phyloP scores from a whole-genome alignment of 2,888 invertebrate genomes.

The Platerodrilus igneus region DNA sequence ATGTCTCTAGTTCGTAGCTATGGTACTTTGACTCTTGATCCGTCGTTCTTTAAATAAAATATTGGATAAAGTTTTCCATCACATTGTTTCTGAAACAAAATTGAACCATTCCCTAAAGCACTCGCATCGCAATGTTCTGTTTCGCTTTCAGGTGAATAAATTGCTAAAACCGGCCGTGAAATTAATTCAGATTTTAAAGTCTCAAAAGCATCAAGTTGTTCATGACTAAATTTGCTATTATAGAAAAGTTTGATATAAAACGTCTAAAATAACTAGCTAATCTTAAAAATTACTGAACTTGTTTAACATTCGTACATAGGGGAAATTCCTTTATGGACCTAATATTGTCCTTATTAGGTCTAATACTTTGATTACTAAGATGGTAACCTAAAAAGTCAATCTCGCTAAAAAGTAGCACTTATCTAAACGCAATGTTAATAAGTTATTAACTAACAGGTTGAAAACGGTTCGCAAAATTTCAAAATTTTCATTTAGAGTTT shows the following conservation, averaged over 20 bases:
- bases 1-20: conserved; percentile 35
- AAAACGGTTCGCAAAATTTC: neutral
- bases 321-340: neutral
- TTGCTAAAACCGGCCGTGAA: neutral
- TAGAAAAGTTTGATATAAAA: conserved; percentile 3
- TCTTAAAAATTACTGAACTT: neutral
- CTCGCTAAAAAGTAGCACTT: conserved; percentile 4
- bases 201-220: neutral
- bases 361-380: no score
- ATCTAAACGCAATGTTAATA: conserved; percentile 2
- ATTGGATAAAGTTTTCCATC: conserved; percentile 32
- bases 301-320: no score
- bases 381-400: neutral
- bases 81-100: conserved; percentile 30
- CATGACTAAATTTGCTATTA: neutral
- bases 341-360: neutral
- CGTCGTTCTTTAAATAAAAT: conserved; percentile 35
- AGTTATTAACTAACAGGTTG: neutral
- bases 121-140: conserved; percentile 5
- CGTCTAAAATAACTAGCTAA: conserved; percentile 2
- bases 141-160: conserved; percentile 1
- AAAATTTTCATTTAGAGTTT: conserved; percentile 3
- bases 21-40: conserved; percentile 32
- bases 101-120: conserved; percentile 30
- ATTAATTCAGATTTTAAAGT: neutral